A percentile compares a stretch with the other conserved stretches of the same genome.
Conservation (phyloP, 2,797 vertebrate genomes). For the Scolopax bukidnonensis region DNA sequence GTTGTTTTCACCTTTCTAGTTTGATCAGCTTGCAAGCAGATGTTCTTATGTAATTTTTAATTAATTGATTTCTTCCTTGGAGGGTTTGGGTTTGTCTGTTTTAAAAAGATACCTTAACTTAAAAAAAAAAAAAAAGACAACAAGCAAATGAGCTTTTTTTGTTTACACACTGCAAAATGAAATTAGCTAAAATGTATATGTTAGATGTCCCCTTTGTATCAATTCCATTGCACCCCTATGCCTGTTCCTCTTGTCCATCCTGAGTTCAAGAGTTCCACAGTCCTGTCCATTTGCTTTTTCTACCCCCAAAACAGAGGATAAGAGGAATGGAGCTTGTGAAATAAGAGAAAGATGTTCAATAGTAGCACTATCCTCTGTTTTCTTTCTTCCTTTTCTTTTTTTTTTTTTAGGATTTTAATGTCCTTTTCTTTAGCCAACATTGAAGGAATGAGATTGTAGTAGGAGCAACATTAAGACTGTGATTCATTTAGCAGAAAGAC, state of each 20-base stretch:
- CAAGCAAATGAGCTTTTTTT: not conserved
- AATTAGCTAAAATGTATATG: not conserved
- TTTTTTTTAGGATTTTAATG: not conserved
- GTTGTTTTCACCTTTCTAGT: conserved; percentile 63
- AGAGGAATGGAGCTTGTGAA: not conserved
- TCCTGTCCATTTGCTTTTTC: not conserved
- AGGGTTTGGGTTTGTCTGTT: conserved; percentile 63
- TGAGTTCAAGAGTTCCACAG: not conserved
- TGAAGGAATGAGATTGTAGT: not conserved
- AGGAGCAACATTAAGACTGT: not conserved
- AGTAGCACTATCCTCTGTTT: not conserved
- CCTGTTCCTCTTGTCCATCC: not conserved
- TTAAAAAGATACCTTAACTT: conserved; percentile 61
- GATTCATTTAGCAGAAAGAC: not conserved
- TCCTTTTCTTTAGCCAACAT: not conserved
- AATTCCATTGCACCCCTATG: not conserved
- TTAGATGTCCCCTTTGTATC: not conserved
- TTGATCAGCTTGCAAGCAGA: conserved; percentile 65
- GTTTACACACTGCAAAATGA: not conserved
- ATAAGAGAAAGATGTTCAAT: not conserved
- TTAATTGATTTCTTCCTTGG: conserved; percentile 70
- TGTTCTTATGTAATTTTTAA: conserved; percentile 71
- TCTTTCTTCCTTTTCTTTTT: not conserved
- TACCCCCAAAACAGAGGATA: not conserved
- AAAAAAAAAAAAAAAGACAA: not conserved